Percentiles rank a stretch among this genome's conserved stretches.
Evolutionary conservation across 2,888 invertebrate species (phyloP).

Genomic region (Odontocolon sp.): DNA sequence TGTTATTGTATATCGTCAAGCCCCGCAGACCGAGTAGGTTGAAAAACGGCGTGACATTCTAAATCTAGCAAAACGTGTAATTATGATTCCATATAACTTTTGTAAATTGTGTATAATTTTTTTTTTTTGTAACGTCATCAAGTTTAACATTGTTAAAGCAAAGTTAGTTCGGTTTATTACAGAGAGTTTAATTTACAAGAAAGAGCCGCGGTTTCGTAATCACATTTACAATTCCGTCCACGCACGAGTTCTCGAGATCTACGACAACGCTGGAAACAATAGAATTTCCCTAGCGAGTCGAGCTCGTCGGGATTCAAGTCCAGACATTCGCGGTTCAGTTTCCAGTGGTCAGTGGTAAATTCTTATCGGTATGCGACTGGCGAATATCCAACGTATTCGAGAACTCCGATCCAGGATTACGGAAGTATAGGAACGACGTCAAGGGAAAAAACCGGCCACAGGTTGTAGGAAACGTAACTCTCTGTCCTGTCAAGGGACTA

Average conservation of each 20-base stretch:
- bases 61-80: no score
- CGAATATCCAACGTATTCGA: slow-evolving; percentile 38
- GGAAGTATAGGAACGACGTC: slow-evolving; percentile 40
- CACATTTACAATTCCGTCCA: slow-evolving; percentile 21
- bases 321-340: slow-evolving; percentile 31
- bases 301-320: slow-evolving; percentile 36
- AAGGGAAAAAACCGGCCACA: background rate
- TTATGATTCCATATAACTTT: no score
- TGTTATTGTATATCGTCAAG: no score
- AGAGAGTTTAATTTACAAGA: background rate
- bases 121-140: no score
- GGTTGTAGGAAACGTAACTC: slow-evolving; percentile 36
- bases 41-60: no score
- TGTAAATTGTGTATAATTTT: no score
- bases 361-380: slow-evolving; percentile 34
- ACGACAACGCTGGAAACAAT: slow-evolving; percentile 25
- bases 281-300: slow-evolving; percentile 50
- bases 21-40: no score
- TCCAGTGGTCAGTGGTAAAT: slow-evolving; percentile 50
- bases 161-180: no score
- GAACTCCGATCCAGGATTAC: slow-evolving; percentile 50
- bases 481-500: slow-evolving; percentile 3
- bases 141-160: no score
- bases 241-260: slow-evolving; percentile 20
- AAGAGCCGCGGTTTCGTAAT: background rate